Evolutionary conservation across 2,113 vertebrate genomes (phyloP), one percentile per base, ranked within the genome.

Genomic region (Nothobranchius furzeri): DNA sequence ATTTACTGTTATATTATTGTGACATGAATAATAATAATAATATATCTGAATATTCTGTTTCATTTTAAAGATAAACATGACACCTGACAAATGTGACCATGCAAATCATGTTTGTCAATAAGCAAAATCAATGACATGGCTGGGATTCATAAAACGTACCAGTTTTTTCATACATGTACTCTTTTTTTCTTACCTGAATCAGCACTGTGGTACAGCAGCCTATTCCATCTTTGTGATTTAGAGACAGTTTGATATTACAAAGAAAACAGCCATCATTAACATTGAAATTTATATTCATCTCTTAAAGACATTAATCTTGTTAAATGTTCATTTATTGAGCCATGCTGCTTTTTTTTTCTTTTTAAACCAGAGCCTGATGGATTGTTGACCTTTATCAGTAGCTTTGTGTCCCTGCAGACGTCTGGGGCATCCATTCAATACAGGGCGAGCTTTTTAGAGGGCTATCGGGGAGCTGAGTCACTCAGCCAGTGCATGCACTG

Each of bases 341-440:
- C 2, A 6, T 36, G 60, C 53, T 51, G 14, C 57, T 66, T 51
- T 70, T 68, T 54, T 43, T 62, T 49, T 30, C 30, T 30, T 30
- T 40, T 40, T 40, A 40, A 60, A 67, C 73, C 75, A 11, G 30
- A 54, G 55, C 63, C 62, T 75, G 81, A 82, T 74, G 57, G 73
- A 83, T 79, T 76, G 71, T 57, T 89, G 82, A 89, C 86, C 79
- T 88, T 89, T 79, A 81, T 70, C 62, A 49, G 53, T 77, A 82
- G 73, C 80, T 82, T 76, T 81, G 73, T 81, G 81, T 81, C 75
- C 63, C 76, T 65, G 76, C 64, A 64, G 60, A 75, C 63, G 76
- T 83, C 76, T 55, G 40, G 46, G 12, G 59, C 58, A 59, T 76
- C 64, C 68, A 56, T 71, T 87, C 76, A 64, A 46, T 7, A 8